These are phyloP conservation scores for Nothoprocta perdicaria DNA, from an alignment of 2,113 vertebrate genomes.

Conservation along the genomic window DNA sequence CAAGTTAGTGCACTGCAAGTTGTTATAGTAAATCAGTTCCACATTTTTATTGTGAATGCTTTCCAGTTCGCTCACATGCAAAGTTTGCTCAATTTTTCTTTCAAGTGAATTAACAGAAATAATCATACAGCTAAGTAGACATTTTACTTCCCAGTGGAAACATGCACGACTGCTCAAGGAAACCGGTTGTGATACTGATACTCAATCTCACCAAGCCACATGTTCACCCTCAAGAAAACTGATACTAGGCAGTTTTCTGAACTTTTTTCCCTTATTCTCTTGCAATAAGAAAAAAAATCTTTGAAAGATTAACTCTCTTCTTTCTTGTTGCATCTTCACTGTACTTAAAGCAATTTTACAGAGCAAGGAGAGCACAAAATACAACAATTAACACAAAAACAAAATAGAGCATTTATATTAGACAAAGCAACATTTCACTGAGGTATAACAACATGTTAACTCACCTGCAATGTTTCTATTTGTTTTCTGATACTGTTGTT, in stretches of 20 bases:
- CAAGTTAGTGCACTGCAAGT: constrained; percentile 55
- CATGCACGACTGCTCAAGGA: constrained; percentile 15
- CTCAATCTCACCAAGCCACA: neutral
- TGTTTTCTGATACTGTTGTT: constrained; percentile 99
- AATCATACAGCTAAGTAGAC: neutral
- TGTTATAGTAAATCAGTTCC: constrained; percentile 37
- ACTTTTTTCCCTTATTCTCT: neutral
- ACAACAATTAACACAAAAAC: constrained; percentile 46
- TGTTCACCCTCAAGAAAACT: neutral
- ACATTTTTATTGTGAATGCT: constrained; percentile 28
- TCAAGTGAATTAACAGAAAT: constrained; percentile 5
- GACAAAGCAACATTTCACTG: constrained; percentile 73
- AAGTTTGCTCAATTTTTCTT: neutral
- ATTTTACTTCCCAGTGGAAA: constrained; percentile 7
- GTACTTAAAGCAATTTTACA: neutral
- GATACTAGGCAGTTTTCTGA: neutral
- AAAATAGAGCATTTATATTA: constrained; percentile 47
- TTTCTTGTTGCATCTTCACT: neutral
- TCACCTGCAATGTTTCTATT: constrained; percentile 99
- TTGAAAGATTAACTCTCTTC: neutral
- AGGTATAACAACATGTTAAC: constrained; percentile 77
- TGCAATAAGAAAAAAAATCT: constrained; percentile 11
- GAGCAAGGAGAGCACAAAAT: constrained; percentile 63
- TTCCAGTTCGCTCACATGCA: neutral
- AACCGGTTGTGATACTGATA: neutral